phyloP scores from a whole-genome alignment of 2,797 vertebrate genomes.

The Parauchenoglanis ngamensis region DNA sequence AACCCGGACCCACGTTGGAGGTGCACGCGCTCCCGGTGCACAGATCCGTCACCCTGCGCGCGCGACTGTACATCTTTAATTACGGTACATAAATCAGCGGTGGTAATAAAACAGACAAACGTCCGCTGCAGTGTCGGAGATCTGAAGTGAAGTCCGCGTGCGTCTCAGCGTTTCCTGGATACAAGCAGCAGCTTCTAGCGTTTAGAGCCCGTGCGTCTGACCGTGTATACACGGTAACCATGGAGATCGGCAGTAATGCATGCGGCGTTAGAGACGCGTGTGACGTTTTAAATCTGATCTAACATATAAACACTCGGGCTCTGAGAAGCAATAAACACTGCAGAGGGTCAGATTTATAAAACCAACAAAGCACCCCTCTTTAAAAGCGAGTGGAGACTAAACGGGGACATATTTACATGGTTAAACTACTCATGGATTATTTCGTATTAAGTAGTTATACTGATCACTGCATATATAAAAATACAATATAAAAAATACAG shows the following conservation, averaged over 20 bases:
- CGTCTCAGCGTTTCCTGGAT: conserved; percentile 5
- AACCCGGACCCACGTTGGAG: conserved; percentile 34
- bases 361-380: too few relatives aligned
- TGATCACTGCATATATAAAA: too few relatives aligned
- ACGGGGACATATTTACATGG: too few relatives aligned
- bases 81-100: not conserved
- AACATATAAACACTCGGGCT: not conserved
- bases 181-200: not conserved
- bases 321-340: not conserved
- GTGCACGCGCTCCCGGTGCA: not conserved
- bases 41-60: conserved; percentile 32
- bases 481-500: too few relatives aligned
- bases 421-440: too few relatives aligned
- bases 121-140: not conserved
- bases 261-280: not conserved
- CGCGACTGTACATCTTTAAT: conserved; percentile 46
- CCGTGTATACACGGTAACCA: not conserved
- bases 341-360: not conserved
- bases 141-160: not conserved
- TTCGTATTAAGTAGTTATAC: too few relatives aligned
- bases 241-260: not conserved
- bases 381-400: too few relatives aligned
- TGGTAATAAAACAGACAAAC: not conserved
- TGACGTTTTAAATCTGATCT: not conserved
- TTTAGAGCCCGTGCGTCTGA: not conserved